A percentile compares a stretch with the other conserved stretches of the same genome.
These are phyloP conservation scores for Neoscelio sp. DNA, from an alignment of 2,888 invertebrate genomes.

Conservation along the genomic window DNA sequence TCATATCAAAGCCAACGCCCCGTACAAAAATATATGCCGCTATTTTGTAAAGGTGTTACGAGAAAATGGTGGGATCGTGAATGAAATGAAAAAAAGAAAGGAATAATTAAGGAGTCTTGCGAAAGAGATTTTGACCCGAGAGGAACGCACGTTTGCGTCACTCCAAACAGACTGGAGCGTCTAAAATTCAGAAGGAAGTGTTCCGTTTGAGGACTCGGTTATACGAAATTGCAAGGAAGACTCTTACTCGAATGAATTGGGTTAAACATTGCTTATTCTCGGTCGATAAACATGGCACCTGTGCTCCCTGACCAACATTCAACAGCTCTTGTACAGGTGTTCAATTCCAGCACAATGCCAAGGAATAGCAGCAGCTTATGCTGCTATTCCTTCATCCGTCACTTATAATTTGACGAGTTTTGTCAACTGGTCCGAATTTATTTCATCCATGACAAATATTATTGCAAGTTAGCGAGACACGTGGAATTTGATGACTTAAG, in stretches of 20 bases:
- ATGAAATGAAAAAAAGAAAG: slow-evolving; percentile 17
- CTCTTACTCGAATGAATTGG: too few species aligned
- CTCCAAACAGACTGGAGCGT: too few species aligned
- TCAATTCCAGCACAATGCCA: slow-evolving; percentile 21
- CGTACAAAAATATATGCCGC: too few species aligned
- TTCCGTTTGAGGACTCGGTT: too few species aligned
- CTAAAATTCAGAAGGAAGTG: too few species aligned
- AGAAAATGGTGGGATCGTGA: slow-evolving; percentile 3
- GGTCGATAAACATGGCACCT: slow-evolving; percentile 50
- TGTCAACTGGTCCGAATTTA: neutral
- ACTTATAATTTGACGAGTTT: slow-evolving; percentile 18
- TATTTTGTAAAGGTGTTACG: neutral
- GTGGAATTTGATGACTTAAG: too few species aligned
- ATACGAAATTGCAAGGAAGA: too few species aligned
- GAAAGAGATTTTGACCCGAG: neutral
- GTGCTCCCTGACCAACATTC: slow-evolving; percentile 20
- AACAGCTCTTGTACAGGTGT: slow-evolving; percentile 34
- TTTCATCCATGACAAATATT: neutral
- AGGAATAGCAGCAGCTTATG: slow-evolving; percentile 42
- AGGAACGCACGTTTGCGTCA: neutral
- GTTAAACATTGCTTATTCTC: slow-evolving; percentile 25
- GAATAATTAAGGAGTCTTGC: slow-evolving; percentile 3
- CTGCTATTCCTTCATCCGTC: slow-evolving; percentile 39
- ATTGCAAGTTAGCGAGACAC: too few species aligned
- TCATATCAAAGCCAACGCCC: too few species aligned